These are phyloP conservation scores for Beris morrisii DNA, from an alignment of 2,888 invertebrate genomes.

Conservation along the genomic window DNA sequence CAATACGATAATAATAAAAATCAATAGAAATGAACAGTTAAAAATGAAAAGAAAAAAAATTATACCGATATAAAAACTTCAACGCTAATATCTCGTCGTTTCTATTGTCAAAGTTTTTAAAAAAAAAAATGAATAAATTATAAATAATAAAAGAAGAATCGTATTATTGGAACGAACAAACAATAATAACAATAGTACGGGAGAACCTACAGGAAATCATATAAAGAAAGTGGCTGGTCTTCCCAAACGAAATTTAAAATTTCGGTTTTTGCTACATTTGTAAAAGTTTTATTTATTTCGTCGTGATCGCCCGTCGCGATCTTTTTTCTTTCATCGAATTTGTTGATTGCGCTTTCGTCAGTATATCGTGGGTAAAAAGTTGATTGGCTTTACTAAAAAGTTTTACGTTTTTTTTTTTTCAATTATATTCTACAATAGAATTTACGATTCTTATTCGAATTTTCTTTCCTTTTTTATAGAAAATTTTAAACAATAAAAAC, in stretches of 20 bases:
- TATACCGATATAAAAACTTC: not conserved
- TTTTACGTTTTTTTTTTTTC: constrained; percentile 22
- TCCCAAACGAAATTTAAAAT: constrained; percentile 16
- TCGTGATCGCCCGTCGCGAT: not conserved
- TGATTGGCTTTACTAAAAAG: constrained; percentile 12
- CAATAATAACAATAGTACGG: constrained; percentile 8
- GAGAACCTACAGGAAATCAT: not conserved
- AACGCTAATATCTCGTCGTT: not conserved
- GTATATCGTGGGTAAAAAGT: constrained; percentile 9
- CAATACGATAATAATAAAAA: not conserved
- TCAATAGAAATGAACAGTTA: not conserved
- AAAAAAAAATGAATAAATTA: not conserved
- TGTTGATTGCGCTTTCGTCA: constrained; percentile 1
- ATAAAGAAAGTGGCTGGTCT: constrained; percentile 5
- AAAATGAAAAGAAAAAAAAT: not conserved
- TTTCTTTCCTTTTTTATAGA: constrained; percentile 5
- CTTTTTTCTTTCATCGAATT: constrained; percentile 12
- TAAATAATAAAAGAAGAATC: not conserved
- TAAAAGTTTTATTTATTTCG: too few relatives aligned
- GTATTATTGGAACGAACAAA: constrained; percentile 15
- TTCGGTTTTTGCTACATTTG: constrained; percentile 1
- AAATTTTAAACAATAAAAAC: not conserved
- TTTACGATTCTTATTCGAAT: not conserved
- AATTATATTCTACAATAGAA: constrained; percentile 22
- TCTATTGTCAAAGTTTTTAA: not conserved